These are phyloP conservation scores for Melinopterus prodromus DNA, from an alignment of 2,888 invertebrate species.

Conservation along the genomic window DNA sequence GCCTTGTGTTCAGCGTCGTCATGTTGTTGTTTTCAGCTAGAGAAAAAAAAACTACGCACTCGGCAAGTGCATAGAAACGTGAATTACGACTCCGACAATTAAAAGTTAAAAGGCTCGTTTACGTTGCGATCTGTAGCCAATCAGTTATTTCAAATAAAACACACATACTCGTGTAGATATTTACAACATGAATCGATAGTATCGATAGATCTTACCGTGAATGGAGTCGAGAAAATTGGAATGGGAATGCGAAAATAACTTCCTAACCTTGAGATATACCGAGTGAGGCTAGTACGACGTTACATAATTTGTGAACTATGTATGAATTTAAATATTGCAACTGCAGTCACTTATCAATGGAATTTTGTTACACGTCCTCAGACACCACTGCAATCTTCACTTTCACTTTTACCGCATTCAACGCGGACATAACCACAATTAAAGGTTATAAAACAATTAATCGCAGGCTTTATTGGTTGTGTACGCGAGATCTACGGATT, in stretches of 20 bases:
- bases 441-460: no score
- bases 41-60: neutral
- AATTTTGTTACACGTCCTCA: neutral
- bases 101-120: no score
- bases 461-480: no score
- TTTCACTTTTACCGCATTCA: neutral
- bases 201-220: neutral
- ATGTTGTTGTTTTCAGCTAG: neutral
- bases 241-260: neutral
- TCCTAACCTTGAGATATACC: neutral
- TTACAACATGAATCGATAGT: neutral
- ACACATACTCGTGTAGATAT: no score
- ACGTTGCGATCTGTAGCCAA: no score
- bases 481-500: no score
- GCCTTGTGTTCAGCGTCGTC: neutral
- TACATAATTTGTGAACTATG: neutral
- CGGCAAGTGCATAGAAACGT: neutral
- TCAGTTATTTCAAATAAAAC: no score
- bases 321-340: neutral
- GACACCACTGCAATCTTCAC: neutral
- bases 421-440: no score
- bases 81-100: no score
- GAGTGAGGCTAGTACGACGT: neutral
- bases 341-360: neutral
- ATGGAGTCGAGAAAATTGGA: neutral